Conservation (phyloP, 1,140 invertebrate species). For the Meloidogyne chitwoodi region DNA sequence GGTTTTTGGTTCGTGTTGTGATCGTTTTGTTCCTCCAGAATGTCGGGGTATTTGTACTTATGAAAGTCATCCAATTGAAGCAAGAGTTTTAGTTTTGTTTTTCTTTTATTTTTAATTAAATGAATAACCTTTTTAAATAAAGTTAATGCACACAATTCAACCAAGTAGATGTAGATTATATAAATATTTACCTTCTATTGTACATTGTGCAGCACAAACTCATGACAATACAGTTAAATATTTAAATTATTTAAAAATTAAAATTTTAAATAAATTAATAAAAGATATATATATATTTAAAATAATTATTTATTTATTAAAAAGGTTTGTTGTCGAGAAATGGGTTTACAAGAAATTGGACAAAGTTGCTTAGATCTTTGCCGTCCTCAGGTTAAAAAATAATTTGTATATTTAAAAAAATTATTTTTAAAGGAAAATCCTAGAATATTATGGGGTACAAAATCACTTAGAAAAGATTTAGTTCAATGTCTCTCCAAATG, state of each 20-base stretch:
- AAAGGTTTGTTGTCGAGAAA: constrained; percentile 17
- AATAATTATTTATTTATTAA: background rate
- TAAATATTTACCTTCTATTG: constrained; percentile 54
- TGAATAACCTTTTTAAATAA: background rate
- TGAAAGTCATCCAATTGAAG: constrained; percentile 58
- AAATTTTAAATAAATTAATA: background rate
- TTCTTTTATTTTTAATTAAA: background rate
- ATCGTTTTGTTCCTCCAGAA: constrained; percentile 58
- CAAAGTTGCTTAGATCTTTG: constrained; percentile 52
- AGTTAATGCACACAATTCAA: constrained; percentile 60
- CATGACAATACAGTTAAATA: constrained; percentile 58
- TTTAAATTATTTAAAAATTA: background rate
- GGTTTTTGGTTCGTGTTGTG: constrained; percentile 56
- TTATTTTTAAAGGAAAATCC: constrained; percentile 37
- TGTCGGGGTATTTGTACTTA: constrained; percentile 59
- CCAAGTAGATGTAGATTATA: constrained; percentile 56
- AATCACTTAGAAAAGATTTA: constrained; percentile 57
- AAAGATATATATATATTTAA: too few species aligned
- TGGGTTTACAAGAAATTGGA: constrained; percentile 55
- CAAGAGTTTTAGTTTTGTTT: constrained; percentile 48
- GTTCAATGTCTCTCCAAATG: constrained; percentile 58
- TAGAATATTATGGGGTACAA: constrained; percentile 53
- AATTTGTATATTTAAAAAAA: constrained; percentile 14
- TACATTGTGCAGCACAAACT: constrained; percentile 59
- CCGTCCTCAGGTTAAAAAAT: constrained; percentile 46